Evolutionary conservation across 2,797 vertebrate species (phyloP), one percentile per base, ranked within the genome.

Genomic region (Ciconia nigra): DNA sequence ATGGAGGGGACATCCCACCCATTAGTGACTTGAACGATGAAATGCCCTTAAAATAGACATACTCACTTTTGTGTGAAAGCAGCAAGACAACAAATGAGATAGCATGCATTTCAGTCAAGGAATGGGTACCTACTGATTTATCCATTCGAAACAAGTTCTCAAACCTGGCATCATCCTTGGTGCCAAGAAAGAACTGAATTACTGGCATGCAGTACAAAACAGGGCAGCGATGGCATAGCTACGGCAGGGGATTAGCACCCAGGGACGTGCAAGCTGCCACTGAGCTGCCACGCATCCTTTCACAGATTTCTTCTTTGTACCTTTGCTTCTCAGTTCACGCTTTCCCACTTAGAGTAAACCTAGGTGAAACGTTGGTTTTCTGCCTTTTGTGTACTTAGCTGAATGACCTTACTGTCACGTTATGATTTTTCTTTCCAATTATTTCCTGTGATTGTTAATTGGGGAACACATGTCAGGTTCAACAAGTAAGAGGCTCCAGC

Each of bases 221-320:
- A 2, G 49, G 47, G 63, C 55, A 52, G 74, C 0, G 3, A 14
- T 29, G 62, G 29, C 5, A 8, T 33, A 67, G 33, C 41, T 73
- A 17, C 3, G 3, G 66, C 46, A 28, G 5, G 18, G 42, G 24
- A 62, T 37, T 24, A 22, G 17, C 59, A n/a, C 7, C 8, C 26
- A 63, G 79, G 57, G 31, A 47, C 1, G 1, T 21, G 39, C 65
- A 59, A 46, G 46, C 37, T 84, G 39, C 58, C 33, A 4, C 28
- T 2, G 29, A 66, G 47, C 57, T 58, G 69, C 71, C 0, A 0
- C 4, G 25, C 52, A 10, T n/a, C 21, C 26, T 69, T 44, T 33
- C 24, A 20, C 57, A 39, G 2, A 2, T 58, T 71, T 46, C 42
- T 37, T 46, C 66, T 76, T 42, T 9, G 31, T n/a, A 37, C 39